These are phyloP conservation scores for human (Homo sapiens) DNA, from an alignment of 2,113 vertebrate genomes.

Conservation along the genomic window GRCh38 chr1:240257001-240257500, in stretches of 20 bases:
- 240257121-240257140: not conserved
- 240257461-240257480: slow-evolving; percentile 34
- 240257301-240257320: not conserved
- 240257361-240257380: not conserved
- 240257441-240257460: not conserved
- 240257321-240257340: not conserved
- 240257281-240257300: not conserved
- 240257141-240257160: not conserved
- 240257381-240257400: not conserved
- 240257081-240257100: not conserved
- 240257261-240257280: not conserved
- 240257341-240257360: not conserved
- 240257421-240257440: not conserved
- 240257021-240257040: not conserved
- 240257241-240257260: accelerated
- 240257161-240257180: not conserved
- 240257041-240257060: not conserved
- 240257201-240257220: not conserved
- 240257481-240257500: slow-evolving; percentile 46
- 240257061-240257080: slow-evolving; percentile 37
- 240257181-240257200: not conserved
- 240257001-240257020: not conserved
- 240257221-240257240: not conserved
- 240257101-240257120: not conserved
- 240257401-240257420: not conserved